Evolutionary conservation across 2,113 vertebrate species (phyloP).

Genomic region (Bufo gargarizans): DNA sequence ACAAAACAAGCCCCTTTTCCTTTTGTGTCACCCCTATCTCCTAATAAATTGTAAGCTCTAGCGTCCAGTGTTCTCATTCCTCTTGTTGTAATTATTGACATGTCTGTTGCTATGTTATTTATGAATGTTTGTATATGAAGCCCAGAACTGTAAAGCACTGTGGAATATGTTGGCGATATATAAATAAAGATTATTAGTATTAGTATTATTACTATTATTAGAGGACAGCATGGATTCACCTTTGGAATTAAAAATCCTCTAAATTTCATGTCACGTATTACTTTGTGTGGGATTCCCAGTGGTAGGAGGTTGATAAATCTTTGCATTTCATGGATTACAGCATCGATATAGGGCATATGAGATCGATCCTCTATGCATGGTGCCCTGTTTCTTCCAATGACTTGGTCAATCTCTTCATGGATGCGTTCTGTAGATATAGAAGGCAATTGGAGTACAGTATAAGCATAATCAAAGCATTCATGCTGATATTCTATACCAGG

Average conservation of each 20-base stretch:
- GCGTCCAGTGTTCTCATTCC: too few species aligned
- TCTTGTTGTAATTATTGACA: too few species aligned
- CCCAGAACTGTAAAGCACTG: too few species aligned
- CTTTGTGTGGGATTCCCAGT: conserved; percentile 63
- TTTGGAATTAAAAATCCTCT: conserved; percentile 65
- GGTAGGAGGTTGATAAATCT: conserved; percentile 64
- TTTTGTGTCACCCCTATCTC: too few species aligned
- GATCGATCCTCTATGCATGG: conserved; percentile 61
- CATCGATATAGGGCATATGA: conserved; percentile 54
- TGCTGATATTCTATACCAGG: too few species aligned
- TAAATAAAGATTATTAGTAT: too few species aligned
- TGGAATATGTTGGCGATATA: too few species aligned
- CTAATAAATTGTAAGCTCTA: too few species aligned
- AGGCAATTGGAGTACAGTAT: background rate
- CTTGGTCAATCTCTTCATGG: conserved; percentile 62
- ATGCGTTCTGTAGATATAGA: conserved; percentile 58
- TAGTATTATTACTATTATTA: too few species aligned
- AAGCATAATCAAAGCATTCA: background rate
- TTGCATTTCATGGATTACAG: conserved; percentile 65
- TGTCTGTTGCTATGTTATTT: too few species aligned
- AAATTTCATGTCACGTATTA: conserved; percentile 60
- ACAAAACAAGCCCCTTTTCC: too few species aligned
- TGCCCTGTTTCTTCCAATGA: conserved; percentile 58
- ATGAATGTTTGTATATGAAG: too few species aligned
- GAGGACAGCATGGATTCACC: conserved; percentile 57